Evolutionary conservation across 2,113 vertebrate genomes (phyloP).

Genomic region (Ailuropoda melanoleuca): DNA sequence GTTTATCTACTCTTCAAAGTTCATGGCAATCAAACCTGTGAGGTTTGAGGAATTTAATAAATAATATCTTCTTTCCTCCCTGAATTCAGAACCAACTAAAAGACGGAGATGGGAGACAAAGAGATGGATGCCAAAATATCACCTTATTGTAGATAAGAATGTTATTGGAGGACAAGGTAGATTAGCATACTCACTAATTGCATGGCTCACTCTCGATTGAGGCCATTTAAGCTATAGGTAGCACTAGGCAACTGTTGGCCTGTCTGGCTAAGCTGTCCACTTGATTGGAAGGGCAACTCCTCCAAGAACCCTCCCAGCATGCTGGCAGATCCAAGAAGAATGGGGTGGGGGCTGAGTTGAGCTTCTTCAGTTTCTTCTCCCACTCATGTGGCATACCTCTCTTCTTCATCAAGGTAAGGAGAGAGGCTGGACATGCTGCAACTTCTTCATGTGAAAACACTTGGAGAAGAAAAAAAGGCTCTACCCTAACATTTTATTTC

Average conservation of each 20-base stretch:
- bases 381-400: not conserved
- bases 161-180: not conserved
- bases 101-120: not conserved
- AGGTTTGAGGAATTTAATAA: not conserved
- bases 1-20: not conserved
- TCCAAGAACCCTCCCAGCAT: not conserved
- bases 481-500: not conserved
- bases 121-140: not conserved
- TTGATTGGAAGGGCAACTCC: not conserved
- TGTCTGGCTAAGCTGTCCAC: not conserved
- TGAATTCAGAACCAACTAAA: not conserved
- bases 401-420: not conserved
- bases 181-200: not conserved
- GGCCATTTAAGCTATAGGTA: not conserved
- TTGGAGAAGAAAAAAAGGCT: not conserved
- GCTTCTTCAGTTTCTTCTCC: not conserved
- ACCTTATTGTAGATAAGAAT: not conserved
- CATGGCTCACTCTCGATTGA: not conserved
- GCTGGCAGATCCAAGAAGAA: not conserved
- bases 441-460: not conserved
- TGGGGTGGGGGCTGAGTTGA: not conserved
- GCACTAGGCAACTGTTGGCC: fast-evolving
- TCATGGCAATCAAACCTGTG: not conserved
- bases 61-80: not conserved
- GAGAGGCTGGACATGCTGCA: not conserved